phyloP scores from a whole-genome alignment of 2,797 vertebrate genomes.

The Sciaenops ocellatus region DNA sequence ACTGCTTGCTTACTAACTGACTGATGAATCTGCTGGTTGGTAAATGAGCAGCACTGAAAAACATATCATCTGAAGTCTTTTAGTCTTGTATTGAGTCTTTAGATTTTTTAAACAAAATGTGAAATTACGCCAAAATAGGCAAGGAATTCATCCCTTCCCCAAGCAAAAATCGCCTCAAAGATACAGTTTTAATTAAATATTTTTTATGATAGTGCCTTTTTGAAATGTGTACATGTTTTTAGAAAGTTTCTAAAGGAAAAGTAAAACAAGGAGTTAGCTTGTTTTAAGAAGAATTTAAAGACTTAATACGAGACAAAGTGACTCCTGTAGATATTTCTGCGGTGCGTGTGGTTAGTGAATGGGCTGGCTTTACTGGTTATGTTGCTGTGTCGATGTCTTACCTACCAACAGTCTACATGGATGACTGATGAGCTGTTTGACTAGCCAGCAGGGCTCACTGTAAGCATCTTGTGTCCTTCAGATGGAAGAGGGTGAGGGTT shows the following conservation, averaged over 20 bases:
- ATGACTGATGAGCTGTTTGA: slow-evolving; percentile 41
- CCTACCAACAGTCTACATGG: slow-evolving; percentile 33
- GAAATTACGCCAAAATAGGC: neutral
- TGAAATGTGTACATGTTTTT: neutral
- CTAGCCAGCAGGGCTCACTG: slow-evolving; percentile 65
- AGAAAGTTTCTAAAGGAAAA: neutral
- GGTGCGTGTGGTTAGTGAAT: slow-evolving; percentile 14
- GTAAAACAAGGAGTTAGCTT: neutral
- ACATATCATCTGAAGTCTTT: slow-evolving; percentile 24
- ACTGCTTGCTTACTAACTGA: slow-evolving; percentile 34
- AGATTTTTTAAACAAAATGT: neutral
- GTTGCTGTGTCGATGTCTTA: slow-evolving; percentile 40
- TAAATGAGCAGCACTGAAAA: slow-evolving; percentile 51
- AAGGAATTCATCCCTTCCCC: neutral
- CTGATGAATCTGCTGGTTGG: slow-evolving; percentile 28
- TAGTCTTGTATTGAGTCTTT: slow-evolving; percentile 29
- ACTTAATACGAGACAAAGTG: slow-evolving; percentile 26
- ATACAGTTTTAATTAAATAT: neutral
- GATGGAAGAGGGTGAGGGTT: slow-evolving; percentile 98
- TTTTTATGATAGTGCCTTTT: neutral
- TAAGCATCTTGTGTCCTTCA: slow-evolving; percentile 91
- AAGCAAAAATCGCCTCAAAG: neutral
- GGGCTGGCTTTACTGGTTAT: slow-evolving; percentile 32
- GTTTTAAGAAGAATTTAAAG: neutral
- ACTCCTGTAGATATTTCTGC: slow-evolving; percentile 42